A percentile compares a stretch with the other conserved stretches of the same genome.
These are phyloP conservation scores for Eurois occulta DNA, from an alignment of 2,888 invertebrate species.

Conservation along the genomic window DNA sequence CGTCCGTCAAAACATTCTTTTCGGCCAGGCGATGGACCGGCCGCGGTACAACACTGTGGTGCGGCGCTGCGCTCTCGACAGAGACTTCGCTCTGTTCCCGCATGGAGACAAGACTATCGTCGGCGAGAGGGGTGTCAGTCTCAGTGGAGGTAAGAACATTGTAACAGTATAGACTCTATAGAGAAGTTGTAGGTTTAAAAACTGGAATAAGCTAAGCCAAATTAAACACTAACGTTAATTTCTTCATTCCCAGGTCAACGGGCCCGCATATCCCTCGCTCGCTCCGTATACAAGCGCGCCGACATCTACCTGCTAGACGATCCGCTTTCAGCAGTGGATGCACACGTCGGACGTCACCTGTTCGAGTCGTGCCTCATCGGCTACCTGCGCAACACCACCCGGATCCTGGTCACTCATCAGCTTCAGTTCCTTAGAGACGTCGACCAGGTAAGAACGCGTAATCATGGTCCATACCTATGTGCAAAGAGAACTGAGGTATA, in stretches of 20 bases:
- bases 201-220: too few species aligned
- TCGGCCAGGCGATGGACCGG: constrained; percentile 94
- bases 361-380: constrained; percentile 95
- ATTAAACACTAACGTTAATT: background rate
- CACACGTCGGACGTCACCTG: constrained; percentile 96
- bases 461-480: background rate
- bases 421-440: constrained; percentile 92
- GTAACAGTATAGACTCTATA: too few species aligned
- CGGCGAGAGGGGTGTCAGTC: constrained; percentile 95
- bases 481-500: background rate
- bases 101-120: constrained; percentile 96
- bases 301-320: constrained; percentile 97
- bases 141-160: constrained; percentile 92
- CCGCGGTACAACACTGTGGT: constrained; percentile 92
- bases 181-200: too few species aligned
- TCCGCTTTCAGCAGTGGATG: constrained; percentile 98
- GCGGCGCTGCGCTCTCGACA: constrained; percentile 93
- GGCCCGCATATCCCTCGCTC: constrained; percentile 96
- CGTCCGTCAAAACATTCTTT: constrained; percentile 97
- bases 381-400: constrained; percentile 92
- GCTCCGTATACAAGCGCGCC: constrained; percentile 96
- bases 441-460: constrained; percentile 78
- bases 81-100: constrained; percentile 94
- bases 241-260: constrained; percentile 92
- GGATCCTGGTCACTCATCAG: constrained; percentile 95